These are phyloP conservation scores for Palythoa heliodiscus DNA, from an alignment of 92 coral and sea anemone species.

Conservation along the genomic window DNA sequence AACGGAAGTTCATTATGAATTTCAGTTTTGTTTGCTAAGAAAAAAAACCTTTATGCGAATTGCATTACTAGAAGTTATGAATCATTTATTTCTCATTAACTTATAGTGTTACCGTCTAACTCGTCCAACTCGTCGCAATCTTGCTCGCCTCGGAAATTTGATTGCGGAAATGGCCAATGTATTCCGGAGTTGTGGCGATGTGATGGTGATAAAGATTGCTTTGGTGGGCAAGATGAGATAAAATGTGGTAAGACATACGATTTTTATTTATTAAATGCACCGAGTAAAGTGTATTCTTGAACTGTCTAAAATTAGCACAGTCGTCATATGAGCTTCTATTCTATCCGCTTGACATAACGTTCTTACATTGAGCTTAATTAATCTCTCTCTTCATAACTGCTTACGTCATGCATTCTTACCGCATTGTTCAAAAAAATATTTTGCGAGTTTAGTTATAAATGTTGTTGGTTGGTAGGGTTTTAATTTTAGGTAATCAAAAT, in stretches of 20 bases:
- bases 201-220: slow-evolving; percentile 43
- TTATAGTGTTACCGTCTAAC: slow-evolving; percentile 10
- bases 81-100: background rate
- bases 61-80: background rate
- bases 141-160: slow-evolving; percentile 22
- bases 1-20: background rate
- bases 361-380: background rate
- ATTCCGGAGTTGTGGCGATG: slow-evolving; percentile 37
- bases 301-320: background rate
- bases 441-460: background rate
- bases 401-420: background rate
- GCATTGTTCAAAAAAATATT: background rate
- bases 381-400: background rate
- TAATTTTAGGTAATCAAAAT: too few relatives aligned
- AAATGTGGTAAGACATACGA: slow-evolving; percentile 21
- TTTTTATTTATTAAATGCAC: background rate
- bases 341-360: background rate
- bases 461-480: too few relatives aligned
- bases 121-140: slow-evolving; percentile 1
- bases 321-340: background rate
- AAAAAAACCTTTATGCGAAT: background rate
- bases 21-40: background rate
- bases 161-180: slow-evolving; percentile 43
- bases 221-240: slow-evolving; percentile 27
- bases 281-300: background rate